Conservation (phyloP, 2,888 invertebrate species). For the Stramonita haemastoma region DNA sequence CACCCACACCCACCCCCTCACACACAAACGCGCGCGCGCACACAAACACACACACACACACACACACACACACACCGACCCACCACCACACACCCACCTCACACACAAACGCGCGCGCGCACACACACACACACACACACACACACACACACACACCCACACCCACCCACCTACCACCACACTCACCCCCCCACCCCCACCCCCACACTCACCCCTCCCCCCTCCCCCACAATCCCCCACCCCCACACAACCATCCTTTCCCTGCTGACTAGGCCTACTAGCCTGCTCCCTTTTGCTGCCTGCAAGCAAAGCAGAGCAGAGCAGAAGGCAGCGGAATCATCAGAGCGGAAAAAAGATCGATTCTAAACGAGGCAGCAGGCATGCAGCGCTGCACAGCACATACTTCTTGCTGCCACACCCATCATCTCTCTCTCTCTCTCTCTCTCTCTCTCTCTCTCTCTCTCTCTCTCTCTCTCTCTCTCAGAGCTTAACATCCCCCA, state of each 20-base stretch:
- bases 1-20: no score
- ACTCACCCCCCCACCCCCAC: no score
- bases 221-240: not conserved
- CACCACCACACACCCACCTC: no score
- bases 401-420: not conserved
- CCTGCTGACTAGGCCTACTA: not conserved
- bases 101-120: not conserved
- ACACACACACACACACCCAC: constrained; percentile 4
- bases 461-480: not conserved
- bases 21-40: no score
- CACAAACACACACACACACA: not conserved
- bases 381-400: constrained; percentile 6
- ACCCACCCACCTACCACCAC: not conserved
- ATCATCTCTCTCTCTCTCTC: not conserved
- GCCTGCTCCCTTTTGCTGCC: not conserved
- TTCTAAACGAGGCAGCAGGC: not conserved
- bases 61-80: not conserved
- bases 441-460: not conserved
- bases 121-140: not conserved
- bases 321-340: not conserved
- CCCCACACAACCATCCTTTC: not conserved
- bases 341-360: not conserved
- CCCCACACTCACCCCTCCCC: not conserved
- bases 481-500: not conserved
- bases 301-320: not conserved